Evolutionary conservation across 2,888 invertebrate genomes (phyloP).

Genomic region (Chymomyza procnemis): DNA sequence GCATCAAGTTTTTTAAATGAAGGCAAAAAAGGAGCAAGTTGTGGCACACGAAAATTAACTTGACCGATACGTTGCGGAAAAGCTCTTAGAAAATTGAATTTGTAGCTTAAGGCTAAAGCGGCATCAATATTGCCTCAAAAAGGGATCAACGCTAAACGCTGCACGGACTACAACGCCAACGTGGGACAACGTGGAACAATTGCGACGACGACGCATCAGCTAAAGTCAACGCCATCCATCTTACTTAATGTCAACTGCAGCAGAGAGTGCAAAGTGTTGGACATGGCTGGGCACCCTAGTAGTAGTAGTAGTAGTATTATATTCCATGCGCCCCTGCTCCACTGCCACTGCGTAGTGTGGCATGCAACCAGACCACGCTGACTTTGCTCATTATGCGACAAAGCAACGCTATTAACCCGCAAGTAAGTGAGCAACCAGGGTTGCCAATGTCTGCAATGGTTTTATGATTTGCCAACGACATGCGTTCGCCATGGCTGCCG

Average conservation of each 20-base stretch:
- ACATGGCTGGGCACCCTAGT: background rate
- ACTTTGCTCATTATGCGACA: slow-evolving; percentile 3
- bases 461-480: slow-evolving; percentile 75
- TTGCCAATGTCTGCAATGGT: slow-evolving; percentile 46
- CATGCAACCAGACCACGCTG: background rate
- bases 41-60: slow-evolving; percentile 43
- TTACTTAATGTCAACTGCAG: slow-evolving; percentile 73
- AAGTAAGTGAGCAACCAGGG: background rate
- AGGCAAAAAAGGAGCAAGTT: slow-evolving; percentile 32
- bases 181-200: too few species aligned
- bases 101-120: slow-evolving; percentile 5
- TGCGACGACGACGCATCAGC: slow-evolving; percentile 19
- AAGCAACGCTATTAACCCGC: slow-evolving; percentile 4
- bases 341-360: background rate
- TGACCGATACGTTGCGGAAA: slow-evolving; percentile 32
- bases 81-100: slow-evolving; percentile 4
- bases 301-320: background rate
- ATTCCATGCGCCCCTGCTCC: too few species aligned
- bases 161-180: slow-evolving; percentile 44
- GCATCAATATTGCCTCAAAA: slow-evolving; percentile 61
- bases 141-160: slow-evolving; percentile 65
- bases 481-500: slow-evolving; percentile 33
- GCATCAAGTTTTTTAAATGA: slow-evolving; percentile 7
- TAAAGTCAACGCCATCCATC: slow-evolving; percentile 62
- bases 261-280: slow-evolving; percentile 22